phyloP scores from a whole-genome alignment of 2,797 vertebrate species.

The Phataginus tetradactyla region DNA sequence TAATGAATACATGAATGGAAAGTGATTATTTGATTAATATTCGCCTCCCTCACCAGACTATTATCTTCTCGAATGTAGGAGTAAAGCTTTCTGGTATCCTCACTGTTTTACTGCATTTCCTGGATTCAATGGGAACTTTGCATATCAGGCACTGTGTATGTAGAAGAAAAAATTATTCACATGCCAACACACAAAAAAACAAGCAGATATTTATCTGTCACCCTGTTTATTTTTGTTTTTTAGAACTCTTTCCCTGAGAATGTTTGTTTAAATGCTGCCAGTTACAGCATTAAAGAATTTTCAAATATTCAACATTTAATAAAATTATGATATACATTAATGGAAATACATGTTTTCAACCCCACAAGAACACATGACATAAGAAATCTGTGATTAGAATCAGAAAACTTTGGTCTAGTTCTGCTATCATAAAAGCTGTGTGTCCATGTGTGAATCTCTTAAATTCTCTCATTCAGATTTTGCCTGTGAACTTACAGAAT shows the following conservation, averaged over 20 bases:
- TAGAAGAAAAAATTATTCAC: background rate
- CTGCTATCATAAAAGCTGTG: background rate
- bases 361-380: background rate
- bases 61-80: background rate
- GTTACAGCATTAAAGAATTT: background rate
- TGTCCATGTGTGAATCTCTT: background rate
- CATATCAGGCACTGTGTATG: background rate
- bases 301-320: background rate
- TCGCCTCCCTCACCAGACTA: background rate
- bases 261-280: background rate
- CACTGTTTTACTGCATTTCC: background rate
- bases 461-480: background rate
- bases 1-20: background rate
- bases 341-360: background rate
- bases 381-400: background rate
- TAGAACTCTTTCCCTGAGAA: background rate
- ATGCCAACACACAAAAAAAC: background rate
- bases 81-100: background rate
- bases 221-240: background rate
- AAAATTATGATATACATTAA: background rate
- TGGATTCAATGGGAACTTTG: background rate
- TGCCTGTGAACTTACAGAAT: background rate
- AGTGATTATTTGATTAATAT: conserved; percentile 6
- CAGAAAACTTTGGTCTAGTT: background rate
- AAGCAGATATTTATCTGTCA: background rate